Evolutionary conservation across 2,888 invertebrate species (phyloP).

Genomic region (Pristionchus mayeri): DNA sequence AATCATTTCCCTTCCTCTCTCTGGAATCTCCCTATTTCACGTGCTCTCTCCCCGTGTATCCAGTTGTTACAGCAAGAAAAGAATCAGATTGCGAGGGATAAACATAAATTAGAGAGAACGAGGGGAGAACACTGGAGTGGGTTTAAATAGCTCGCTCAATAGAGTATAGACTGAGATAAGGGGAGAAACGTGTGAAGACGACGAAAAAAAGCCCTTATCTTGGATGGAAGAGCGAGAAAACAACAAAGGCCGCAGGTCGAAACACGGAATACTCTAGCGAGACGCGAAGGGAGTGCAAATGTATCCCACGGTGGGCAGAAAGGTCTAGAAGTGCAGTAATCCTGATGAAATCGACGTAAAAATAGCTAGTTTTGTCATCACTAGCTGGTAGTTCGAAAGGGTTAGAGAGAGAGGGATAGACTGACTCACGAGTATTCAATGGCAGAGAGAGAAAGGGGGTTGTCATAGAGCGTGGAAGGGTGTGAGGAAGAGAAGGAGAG

Average conservation of each 20-base stretch:
- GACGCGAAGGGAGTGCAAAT: neutral
- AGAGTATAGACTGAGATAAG: neutral
- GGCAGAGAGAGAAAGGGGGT: neutral
- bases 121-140: neutral
- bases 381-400: no score
- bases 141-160: neutral
- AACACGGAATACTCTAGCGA: neutral
- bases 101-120: neutral
- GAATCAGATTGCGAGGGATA: neutral
- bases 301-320: neutral
- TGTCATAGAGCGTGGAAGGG: neutral
- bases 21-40: neutral
- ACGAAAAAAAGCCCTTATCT: neutral
- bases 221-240: neutral
- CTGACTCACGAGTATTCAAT: no score
- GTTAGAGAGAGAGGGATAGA: no score
- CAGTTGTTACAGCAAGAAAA: neutral
- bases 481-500: conserved; percentile 14
- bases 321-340: neutral
- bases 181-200: neutral
- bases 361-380: neutral
- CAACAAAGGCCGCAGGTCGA: neutral
- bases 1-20: conserved; percentile 5
- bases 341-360: neutral
- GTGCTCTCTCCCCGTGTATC: neutral